Evolutionary conservation across 2,888 invertebrate genomes (phyloP), one percentile per base, ranked within the genome.

Genomic region (Macrophya alboannulata): DNA sequence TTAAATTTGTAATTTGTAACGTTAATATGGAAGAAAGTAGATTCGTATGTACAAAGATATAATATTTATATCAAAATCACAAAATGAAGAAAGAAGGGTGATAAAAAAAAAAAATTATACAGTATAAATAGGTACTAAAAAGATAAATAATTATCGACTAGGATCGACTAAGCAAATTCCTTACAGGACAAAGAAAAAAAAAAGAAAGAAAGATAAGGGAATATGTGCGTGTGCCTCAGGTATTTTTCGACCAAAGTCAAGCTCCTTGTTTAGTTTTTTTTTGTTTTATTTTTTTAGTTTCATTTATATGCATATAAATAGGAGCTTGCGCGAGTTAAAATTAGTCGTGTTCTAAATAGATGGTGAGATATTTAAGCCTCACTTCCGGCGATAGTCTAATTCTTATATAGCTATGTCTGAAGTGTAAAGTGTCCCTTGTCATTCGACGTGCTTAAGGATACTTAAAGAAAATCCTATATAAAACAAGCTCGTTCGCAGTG

Each of bases 161-260:
- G 48, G 4, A 62, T 62, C 3, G 62, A 25, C 62, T 10, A 25
- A 25, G 10, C 10, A 12, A 21, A 62, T 12, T 62, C 62, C 12
- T 62, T 45, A 15, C 45, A 45, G n/a, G n/a, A 43, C 3, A n/a
- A 43, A n/a, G 4, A 10, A 72, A 21, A 51, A 84, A 79, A 45
- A 21, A 72, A 40, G 68, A 25, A 62, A 86, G n/a, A 25, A 43
- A 43, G 55, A 31, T 40, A 37, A 62, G 65, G 82, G 71, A 68
- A 83, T 71, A 59, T n/a, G n/a, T n/a, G 40, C 31, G 31, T 83
- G 79, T 71, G 83, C 84, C 86, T 31, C 77, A 82, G 83, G 68
- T 40, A 82, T 43, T 82, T 62, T 65, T 25, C 25, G 65, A 9
- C 21, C 40, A 31, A 74, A 40, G 45, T 45, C 25, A 74, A 45